Base-by-base conservation (phyloP, 2,113 vertebrate species). In the Poeciliopsis retropinna region DNA sequence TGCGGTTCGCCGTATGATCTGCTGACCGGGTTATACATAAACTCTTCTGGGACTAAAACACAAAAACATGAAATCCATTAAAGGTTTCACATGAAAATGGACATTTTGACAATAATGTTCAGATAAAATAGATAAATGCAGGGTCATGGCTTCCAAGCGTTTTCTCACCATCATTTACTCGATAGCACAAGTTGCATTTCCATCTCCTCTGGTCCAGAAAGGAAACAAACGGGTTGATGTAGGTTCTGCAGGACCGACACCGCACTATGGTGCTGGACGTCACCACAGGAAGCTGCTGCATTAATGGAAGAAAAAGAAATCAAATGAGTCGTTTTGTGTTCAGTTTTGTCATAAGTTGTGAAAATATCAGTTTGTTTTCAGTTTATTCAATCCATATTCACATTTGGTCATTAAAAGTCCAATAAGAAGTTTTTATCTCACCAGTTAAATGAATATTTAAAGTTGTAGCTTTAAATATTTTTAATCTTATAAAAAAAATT, bases 1-100 rank as follows among this genome's bases (percentile, higher is more conserved):
- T 97, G 97, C 78, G 97, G 97, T 67, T 98, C 96, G 87, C 97
- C 97, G 73, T 98, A 98, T 60, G 95, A 96, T 93, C 96, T 95
- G 83, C 97, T 98, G 89, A 98, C 96, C 78, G 97, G 97, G 90
- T 98, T 98, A 87, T 98, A 98, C 95, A 99, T 96, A 83, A 98
- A 99, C 90, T 98, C 97, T 90, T 98, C 97, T 79, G 97, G 97
- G 91, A 99, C 97, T 99, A 83, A 64, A 89, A 60, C 22, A 75
- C 17, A 57, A 22, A 57, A 47, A 19, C 37, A 81, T 4, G 57
- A 27, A 2, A 64, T 10, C 5, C 30, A 30, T 25, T 31, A n/a
- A 75, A 37, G 10, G 22, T 63, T 31, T 13, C 29, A 22, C 61
- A 5, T 44, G 17, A 17, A 37, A 37, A 37, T 37, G 10, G 10